Evolutionary conservation across 1,140 invertebrate species (phyloP), one percentile per base, ranked within the genome.

Genomic region (Drosophila murphyi): DNA sequence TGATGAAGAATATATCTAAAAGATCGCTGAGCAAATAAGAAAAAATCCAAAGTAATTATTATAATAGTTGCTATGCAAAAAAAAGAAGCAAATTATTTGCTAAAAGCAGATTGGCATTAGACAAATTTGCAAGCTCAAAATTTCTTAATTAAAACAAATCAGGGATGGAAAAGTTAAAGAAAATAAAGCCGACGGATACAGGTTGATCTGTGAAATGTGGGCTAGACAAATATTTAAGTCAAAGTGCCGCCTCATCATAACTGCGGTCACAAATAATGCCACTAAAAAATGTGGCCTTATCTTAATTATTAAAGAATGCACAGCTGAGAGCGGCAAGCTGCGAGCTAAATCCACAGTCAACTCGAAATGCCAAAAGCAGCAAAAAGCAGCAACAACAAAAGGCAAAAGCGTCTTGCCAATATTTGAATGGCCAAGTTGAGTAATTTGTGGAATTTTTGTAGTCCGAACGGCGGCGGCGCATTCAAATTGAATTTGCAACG

Each of bases 381-480:
- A 2, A 0, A 3, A 48, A 10, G 31, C 35, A 65, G 65, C 35
- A 37, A 7, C 28, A 47, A 54, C 34, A 52, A 48, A 31, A 37
- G 37, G 47, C 61, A 41, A 37, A 20, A n/a, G 39, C 28, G 55
- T 55, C 83, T 5, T 8, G 79, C 75, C 82, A 73, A 55, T 62
- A 87, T 87, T 87, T 87, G 80, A 87, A 83, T 88, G 82, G 65
- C 70, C 85, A 83, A 82, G 82, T 35, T 60, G 10, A 61, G 79
- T 50, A 75, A 87, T 83, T 80, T 50, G 8, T 70, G 83, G 83
- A 88, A 88, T 82, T 81, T 82, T 51, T 75, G 51, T 60, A 47
- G 39, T 41, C 3, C 39, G 39, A 43, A 34, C 28, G 59, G 20
- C 20, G 52, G 32, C 45, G 43, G n/a, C 62, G 85, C 85, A 88